phyloP scores from a whole-genome alignment of 2,888 invertebrate species.

The Cryptocheilus praepositus region DNA sequence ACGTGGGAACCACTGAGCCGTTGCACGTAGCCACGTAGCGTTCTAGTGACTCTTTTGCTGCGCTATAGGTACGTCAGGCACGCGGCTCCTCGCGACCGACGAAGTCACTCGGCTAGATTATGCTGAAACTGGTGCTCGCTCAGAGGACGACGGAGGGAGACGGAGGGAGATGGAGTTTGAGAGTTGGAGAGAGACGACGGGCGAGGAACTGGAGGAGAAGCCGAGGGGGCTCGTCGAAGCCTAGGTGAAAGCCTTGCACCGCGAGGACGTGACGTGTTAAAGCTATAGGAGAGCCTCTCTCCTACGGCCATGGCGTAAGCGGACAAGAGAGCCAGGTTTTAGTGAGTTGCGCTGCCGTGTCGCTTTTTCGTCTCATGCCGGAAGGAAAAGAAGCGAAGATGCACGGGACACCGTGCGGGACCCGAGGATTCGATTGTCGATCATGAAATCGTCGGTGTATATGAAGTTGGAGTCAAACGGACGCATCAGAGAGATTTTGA shows the following conservation, averaged over 20 bases:
- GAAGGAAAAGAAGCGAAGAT: no score
- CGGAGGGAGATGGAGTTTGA: no score
- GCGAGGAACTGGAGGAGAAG: slow-evolving; percentile 32
- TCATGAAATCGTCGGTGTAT: no score
- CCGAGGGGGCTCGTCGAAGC: slow-evolving; percentile 35
- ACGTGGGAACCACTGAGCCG: slow-evolving; percentile 33
- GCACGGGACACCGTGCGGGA: no score
- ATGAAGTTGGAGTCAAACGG: no score
- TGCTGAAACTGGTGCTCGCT: slow-evolving; percentile 57
- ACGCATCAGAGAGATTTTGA: no score
- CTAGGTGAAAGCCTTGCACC: slow-evolving; percentile 60
- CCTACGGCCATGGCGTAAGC: not conserved
- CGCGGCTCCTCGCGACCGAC: slow-evolving; percentile 13
- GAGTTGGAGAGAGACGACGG: not conserved
- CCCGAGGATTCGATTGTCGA: no score
- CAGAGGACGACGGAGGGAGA: slow-evolving; percentile 2
- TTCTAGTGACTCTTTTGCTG: slow-evolving; percentile 25
- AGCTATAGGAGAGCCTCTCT: slow-evolving; percentile 41
- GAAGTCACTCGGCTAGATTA: slow-evolving; percentile 54
- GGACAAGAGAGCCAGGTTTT: not conserved
- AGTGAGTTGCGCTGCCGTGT: no score
- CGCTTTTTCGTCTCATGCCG: no score
- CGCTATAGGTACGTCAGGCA: slow-evolving; percentile 6
- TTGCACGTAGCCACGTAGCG: slow-evolving; percentile 36
- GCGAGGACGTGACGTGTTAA: slow-evolving; percentile 50